Percentiles rank a stretch among this genome's conserved stretches.
These are phyloP conservation scores for Tanypteryx hageni DNA, from an alignment of 2,888 invertebrate species.

Conservation along the genomic window DNA sequence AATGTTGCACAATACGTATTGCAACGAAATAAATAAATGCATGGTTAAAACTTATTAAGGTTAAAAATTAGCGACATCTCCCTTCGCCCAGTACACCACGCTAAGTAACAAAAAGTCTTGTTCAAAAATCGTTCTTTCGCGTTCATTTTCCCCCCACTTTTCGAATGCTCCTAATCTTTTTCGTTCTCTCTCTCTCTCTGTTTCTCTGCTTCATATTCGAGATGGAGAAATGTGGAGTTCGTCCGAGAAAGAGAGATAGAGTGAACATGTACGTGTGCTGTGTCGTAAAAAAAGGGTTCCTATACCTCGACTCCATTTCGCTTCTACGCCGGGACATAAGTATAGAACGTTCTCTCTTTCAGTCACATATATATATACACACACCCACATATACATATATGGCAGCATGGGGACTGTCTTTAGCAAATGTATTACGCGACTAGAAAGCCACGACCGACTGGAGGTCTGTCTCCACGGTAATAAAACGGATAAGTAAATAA, in stretches of 20 bases:
- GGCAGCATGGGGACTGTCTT: background rate
- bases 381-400: background rate
- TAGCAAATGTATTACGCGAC: conserved; percentile 3
- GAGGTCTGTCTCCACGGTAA: background rate
- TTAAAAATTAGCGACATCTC: too few relatives aligned
- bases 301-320: background rate
- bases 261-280: background rate
- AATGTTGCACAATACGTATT: too few relatives aligned
- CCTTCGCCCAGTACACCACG: background rate
- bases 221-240: background rate
- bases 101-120: too few relatives aligned
- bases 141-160: background rate
- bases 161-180: background rate
- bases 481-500: conserved; percentile 49
- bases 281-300: conserved; percentile 18
- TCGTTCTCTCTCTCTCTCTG: background rate
- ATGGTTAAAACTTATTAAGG: too few relatives aligned
- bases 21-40: too few relatives aligned
- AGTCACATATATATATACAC: background rate
- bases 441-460: conserved; percentile 8
- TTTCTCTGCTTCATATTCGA: background rate
- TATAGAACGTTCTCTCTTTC: background rate
- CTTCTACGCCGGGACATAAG: background rate
- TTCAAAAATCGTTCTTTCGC: background rate
- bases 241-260: background rate